phyloP scores from a whole-genome alignment of 2,797 vertebrate genomes.

The Alexandromys oeconomus region DNA sequence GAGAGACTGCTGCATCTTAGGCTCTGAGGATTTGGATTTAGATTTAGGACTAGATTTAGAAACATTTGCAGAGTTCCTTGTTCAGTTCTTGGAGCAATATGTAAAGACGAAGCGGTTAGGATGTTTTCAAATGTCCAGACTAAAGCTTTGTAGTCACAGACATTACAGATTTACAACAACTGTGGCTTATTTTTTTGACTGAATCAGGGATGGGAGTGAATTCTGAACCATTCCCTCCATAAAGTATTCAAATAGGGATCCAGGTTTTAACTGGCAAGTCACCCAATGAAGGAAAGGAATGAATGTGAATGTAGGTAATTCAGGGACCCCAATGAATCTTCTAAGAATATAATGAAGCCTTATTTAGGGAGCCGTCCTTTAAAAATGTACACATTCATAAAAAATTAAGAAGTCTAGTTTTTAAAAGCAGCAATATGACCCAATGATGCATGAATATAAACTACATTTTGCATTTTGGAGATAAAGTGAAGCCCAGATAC shows the following conservation, averaged over 20 bases:
- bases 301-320: background rate
- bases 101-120: background rate
- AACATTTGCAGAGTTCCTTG: background rate
- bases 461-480: background rate
- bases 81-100: background rate
- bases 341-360: background rate
- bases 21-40: background rate
- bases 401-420: background rate
- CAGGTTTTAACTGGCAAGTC: background rate
- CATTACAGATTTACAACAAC: background rate
- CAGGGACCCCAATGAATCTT: background rate
- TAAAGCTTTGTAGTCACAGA: background rate
- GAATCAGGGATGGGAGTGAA: background rate
- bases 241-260: background rate
- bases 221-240: background rate
- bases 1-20: background rate
- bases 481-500: rapidly evolving
- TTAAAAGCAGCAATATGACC: background rate
- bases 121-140: background rate
- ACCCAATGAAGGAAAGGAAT: background rate
- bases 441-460: background rate
- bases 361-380: background rate
- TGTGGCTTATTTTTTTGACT: background rate
- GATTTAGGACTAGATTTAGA: too few relatives aligned
- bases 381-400: constrained; percentile 4